Base-by-base conservation (phyloP, 2,888 invertebrate genomes). In the Stegana nigrithorax region DNA sequence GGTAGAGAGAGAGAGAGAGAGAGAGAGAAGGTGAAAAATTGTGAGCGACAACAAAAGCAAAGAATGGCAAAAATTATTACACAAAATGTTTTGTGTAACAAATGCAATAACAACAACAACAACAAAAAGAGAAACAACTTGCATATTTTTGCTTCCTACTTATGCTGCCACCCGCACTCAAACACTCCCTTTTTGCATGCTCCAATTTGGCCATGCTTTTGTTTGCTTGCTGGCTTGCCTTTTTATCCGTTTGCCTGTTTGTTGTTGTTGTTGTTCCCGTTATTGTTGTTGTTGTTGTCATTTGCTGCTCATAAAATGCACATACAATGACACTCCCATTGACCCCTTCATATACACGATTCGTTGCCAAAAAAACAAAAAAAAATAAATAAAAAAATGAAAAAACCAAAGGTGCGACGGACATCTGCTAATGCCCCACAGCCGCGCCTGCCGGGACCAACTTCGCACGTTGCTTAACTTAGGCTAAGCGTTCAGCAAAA, bases 311-410 rank as follows among this genome's bases (percentile, higher is more conserved):
- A 6, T 4, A 36, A 36, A 3, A 6, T 36, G 17, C 21, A 29
- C 29, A 29, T 29, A 29, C 29, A 36, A n/a, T 10, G 45, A 19
- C 45, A 45, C 45, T 45, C 45, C 45, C 45, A 45, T 21, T 45
- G 45, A 45, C 45, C 45, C 45, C 45, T 45, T 21, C 23, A 45
- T 8, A 21, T 45, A 23, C 7, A 45, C 36, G 14, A 14, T 14
- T 4, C 10, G 14, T 45, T 45, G 23, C 45, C 45, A 19, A 45
- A 45, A 45, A n/a, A n/a, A 7, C 19, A 45, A 45, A 21, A 44
- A 29, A 29, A 29, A 29, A 29, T 7, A 29, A 29, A 29, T 7
- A 29, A 29, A 29, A 29, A 29, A 29, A 29, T 10, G 10, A 29
- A 29, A 29, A 29, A 29, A 29, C 10, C n/a, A n/a, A n/a, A n/a